These are phyloP conservation scores for Euproctis similis DNA, from an alignment of 2,888 invertebrate genomes.

Conservation along the genomic window DNA sequence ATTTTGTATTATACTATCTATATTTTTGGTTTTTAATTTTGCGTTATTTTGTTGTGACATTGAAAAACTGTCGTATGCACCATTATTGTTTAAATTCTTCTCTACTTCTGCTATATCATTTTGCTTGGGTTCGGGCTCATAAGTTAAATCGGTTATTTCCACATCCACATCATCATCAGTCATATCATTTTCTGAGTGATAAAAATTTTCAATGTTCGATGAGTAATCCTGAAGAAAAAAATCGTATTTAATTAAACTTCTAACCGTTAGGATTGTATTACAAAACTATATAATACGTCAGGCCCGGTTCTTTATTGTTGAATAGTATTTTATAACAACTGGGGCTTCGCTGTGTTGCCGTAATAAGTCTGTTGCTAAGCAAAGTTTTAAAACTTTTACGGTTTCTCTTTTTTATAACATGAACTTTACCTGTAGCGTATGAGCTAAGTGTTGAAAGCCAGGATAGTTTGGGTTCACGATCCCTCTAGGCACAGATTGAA, in stretches of 20 bases:
- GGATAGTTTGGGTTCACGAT: conserved; percentile 90
- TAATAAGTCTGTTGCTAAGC: conserved; percentile 19
- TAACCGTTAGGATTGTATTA: too few relatives aligned
- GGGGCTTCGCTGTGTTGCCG: conserved; percentile 35
- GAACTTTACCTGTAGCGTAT: conserved; percentile 76
- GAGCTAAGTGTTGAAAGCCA: conserved; percentile 87
- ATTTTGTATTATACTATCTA: conserved; percentile 39
- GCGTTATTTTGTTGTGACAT: conserved; percentile 25
- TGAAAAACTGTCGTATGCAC: conserved; percentile 27
- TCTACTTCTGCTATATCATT: conserved; percentile 29
- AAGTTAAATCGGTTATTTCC: conserved; percentile 49
- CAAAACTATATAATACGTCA: too few relatives aligned
- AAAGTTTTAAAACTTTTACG: conserved; percentile 33
- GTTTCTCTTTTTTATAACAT: conserved; percentile 25
- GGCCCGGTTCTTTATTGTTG: too few relatives aligned
- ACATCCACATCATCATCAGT: conserved; percentile 67
- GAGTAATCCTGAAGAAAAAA: conserved; percentile 58
- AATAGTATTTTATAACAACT: conserved; percentile 31
- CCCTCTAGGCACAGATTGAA: conserved; percentile 75
- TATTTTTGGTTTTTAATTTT: conserved; percentile 21
- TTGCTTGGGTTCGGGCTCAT: conserved; percentile 37
- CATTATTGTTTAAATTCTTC: conserved; percentile 58
- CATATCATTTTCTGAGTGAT: conserved; percentile 72
- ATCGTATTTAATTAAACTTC: background rate
- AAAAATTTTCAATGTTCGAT: conserved; percentile 62